Evolutionary conservation across 2,113 vertebrate species (phyloP).

Genomic region (Plestiodon gilberti): DNA sequence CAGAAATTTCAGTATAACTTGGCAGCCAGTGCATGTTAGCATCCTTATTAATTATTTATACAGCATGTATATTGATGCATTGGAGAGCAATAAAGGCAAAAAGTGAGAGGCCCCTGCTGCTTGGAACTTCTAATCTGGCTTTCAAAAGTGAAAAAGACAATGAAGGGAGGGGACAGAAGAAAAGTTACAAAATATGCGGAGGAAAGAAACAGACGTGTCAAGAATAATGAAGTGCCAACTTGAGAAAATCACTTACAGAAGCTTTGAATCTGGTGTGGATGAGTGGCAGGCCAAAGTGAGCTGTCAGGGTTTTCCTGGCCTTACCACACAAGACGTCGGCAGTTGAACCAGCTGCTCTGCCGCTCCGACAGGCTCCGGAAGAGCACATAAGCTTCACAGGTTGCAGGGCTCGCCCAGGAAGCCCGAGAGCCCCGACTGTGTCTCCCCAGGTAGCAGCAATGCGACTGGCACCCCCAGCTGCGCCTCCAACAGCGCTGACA

Average conservation of each 20-base stretch:
- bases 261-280: neutral
- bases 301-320: no score
- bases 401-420: no score
- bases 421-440: no score
- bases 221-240: neutral
- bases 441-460: no score
- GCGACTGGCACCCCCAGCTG: no score
- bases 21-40: neutral
- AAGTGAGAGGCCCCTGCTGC: neutral
- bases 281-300: neutral
- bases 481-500: no score
- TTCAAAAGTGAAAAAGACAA: neutral
- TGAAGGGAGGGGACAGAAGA: neutral
- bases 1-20: neutral
- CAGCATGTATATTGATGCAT: neutral
- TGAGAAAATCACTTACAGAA: no score
- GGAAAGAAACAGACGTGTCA: no score
- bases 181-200: neutral
- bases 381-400: no score
- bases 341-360: no score
- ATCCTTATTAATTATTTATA: neutral
- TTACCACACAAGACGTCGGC: no score
- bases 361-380: no score
- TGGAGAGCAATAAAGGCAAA: neutral
- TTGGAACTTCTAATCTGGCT: neutral